A percentile compares a stretch with the other conserved stretches of the same genome.
phyloP scores from a whole-genome alignment of 2,113 vertebrate species.

The Pangasianodon hypophthalmus region DNA sequence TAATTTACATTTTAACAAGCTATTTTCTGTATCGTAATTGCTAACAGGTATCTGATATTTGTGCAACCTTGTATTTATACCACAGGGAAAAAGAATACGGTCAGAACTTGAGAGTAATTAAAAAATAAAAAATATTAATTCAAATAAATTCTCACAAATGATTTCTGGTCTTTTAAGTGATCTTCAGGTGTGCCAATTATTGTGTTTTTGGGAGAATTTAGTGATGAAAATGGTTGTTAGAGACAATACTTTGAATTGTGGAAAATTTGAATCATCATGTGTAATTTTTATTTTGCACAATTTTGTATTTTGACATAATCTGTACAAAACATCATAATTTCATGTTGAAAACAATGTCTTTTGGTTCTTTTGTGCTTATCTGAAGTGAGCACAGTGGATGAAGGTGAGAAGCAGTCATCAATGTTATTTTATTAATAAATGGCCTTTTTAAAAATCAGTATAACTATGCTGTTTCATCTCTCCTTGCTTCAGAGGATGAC shows the following conservation, averaged over 20 bases:
- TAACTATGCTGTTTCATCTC: background rate
- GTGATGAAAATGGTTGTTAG: background rate
- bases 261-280: background rate
- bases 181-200: too few relatives aligned
- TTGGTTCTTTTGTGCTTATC: constrained; percentile 60
- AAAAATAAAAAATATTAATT: too few relatives aligned
- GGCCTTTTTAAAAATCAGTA: too few relatives aligned
- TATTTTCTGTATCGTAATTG: background rate
- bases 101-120: background rate
- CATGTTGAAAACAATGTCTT: constrained; percentile 54
- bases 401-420: constrained; percentile 79
- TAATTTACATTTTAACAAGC: too few relatives aligned
- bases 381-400: constrained; percentile 88
- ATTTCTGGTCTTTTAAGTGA: background rate
- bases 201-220: too few relatives aligned
- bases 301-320: background rate
- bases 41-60: background rate
- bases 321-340: background rate
- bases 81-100: too few relatives aligned
- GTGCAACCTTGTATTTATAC: too few relatives aligned
- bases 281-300: background rate
- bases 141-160: background rate
- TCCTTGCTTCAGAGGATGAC: constrained; percentile 79
- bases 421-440: background rate
- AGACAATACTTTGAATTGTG: background rate